Evolutionary conservation across 2,113 vertebrate species (phyloP).

Genomic region (Rhinolophus ferrumequinum): DNA sequence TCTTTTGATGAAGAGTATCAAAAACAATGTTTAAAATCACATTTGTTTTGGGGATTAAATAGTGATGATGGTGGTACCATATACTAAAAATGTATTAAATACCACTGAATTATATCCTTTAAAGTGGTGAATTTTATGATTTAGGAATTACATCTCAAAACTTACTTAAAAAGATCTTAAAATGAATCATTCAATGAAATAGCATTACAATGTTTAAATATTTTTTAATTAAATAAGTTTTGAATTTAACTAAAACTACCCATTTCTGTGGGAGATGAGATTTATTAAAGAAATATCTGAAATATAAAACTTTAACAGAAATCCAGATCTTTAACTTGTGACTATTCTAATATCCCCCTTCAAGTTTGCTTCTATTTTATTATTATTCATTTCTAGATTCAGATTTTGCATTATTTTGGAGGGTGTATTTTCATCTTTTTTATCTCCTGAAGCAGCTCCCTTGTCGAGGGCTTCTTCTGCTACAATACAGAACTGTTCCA

Average conservation of each 20-base stretch:
- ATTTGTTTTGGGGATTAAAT: background rate
- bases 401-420: slow-evolving; percentile 79
- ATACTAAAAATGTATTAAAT: slow-evolving; percentile 1
- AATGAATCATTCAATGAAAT: slow-evolving; percentile 28
- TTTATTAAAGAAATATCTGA: slow-evolving; percentile 46
- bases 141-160: background rate
- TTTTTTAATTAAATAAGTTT: slow-evolving; percentile 61
- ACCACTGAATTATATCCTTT: background rate
- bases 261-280: slow-evolving; percentile 24
- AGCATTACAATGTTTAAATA: slow-evolving; percentile 49
- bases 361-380: slow-evolving; percentile 79
- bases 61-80: background rate
- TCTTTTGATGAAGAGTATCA: background rate
- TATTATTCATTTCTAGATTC: slow-evolving; percentile 77
- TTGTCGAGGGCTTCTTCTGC: slow-evolving; percentile 64
- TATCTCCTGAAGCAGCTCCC: slow-evolving; percentile 75
- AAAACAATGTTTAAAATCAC: background rate
- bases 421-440: slow-evolving; percentile 69
- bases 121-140: background rate
- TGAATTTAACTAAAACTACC: slow-evolving; percentile 55
- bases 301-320: slow-evolving; percentile 41
- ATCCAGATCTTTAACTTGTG: slow-evolving; percentile 60
- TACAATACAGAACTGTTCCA: slow-evolving; percentile 66
- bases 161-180: background rate
- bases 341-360: slow-evolving; percentile 79